These are phyloP conservation scores for Propithecus perrieri DNA, from an alignment of 2,797 vertebrate genomes.

Conservation along the genomic window DNA sequence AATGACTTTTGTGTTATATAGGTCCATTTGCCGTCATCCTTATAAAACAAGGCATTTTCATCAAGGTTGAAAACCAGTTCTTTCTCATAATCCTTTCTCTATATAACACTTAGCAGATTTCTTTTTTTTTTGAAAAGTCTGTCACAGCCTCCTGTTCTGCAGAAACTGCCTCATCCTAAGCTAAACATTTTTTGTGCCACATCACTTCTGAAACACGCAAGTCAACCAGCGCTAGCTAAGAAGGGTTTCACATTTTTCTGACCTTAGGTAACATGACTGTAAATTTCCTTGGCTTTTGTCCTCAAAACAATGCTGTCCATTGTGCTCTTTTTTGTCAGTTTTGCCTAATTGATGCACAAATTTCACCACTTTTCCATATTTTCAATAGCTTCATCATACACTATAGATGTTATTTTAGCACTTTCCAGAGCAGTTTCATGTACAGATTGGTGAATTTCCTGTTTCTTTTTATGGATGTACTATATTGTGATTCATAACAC, in stretches of 20 bases:
- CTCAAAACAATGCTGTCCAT: background rate
- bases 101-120: background rate
- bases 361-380: background rate
- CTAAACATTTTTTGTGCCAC: background rate
- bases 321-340: background rate
- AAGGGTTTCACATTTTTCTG: background rate
- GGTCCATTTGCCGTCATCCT: background rate
- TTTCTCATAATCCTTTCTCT: background rate
- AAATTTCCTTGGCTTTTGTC: background rate
- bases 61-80: background rate
- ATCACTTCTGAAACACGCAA: background rate
- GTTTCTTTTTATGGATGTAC: background rate
- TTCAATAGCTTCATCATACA: background rate
- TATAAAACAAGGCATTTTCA: background rate
- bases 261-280: background rate
- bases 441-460: background rate
- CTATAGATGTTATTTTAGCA: background rate
- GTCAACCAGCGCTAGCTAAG: no score
- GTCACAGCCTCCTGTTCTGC: background rate
- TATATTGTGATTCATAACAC: background rate
- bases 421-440: background rate
- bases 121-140: background rate
- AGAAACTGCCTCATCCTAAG: background rate
- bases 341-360: background rate
- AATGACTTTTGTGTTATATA: background rate